phyloP scores from a whole-genome alignment of 2,797 vertebrate species.

The Syncerus caffer region DNA sequence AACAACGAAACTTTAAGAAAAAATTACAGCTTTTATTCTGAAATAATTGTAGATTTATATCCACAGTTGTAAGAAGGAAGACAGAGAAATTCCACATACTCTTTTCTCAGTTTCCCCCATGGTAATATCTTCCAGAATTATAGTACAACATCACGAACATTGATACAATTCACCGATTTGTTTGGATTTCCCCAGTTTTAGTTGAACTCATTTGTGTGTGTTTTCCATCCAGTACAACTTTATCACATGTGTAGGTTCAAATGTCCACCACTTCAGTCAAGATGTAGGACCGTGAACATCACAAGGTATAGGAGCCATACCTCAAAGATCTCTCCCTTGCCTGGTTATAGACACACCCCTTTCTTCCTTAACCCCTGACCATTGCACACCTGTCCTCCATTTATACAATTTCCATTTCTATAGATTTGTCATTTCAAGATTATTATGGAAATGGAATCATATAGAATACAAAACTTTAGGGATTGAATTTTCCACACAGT shows the following conservation, averaged over 20 bases:
- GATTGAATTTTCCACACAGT: not conserved
- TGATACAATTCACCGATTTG: not conserved
- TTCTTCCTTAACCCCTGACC: not conserved
- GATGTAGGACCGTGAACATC: rapidly evolving
- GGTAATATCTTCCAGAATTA: not conserved
- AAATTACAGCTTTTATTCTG: not conserved
- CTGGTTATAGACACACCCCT: rapidly evolving
- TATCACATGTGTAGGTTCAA: not conserved
- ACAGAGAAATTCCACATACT: not conserved
- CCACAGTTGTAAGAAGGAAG: not conserved
- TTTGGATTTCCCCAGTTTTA: not conserved
- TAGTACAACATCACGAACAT: not conserved
- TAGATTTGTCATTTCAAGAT: not conserved
- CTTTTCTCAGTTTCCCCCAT: not conserved
- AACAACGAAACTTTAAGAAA: not conserved
- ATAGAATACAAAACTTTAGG: not conserved
- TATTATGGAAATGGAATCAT: not conserved
- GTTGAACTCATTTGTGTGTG: not conserved
- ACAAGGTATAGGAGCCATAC: not conserved
- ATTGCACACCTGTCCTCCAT: not conserved
- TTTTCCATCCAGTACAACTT: not conserved
- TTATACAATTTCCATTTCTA: not conserved
- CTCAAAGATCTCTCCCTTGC: rapidly evolving
- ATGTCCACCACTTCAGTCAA: not conserved
- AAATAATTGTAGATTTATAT: not conserved